Conservation (phyloP, 2,888 invertebrate species). For the Hypselothyrea guttata region DNA sequence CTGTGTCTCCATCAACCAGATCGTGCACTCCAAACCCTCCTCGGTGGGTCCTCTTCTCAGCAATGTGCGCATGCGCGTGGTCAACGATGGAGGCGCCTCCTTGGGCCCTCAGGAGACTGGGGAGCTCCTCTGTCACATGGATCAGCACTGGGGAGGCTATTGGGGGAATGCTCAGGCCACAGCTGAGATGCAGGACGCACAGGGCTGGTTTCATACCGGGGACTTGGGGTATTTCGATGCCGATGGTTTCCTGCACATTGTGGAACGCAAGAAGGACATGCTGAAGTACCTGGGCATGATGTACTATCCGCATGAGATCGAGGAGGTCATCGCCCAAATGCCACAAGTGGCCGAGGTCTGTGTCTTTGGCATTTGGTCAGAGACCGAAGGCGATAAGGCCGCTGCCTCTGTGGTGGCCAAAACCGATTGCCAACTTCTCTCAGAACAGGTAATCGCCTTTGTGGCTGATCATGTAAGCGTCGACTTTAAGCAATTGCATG, state of each 20-base stretch:
- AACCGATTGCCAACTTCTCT: conserved; percentile 50
- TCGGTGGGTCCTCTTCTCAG: conserved; percentile 66
- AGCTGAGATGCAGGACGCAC: conserved; percentile 63
- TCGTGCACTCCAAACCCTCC: conserved; percentile 41
- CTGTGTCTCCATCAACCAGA: conserved; percentile 39
- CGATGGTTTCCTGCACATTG: conserved; percentile 73
- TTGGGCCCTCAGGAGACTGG: conserved; percentile 67
- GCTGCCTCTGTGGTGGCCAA: conserved; percentile 76
- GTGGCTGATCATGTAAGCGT: conserved; percentile 42
- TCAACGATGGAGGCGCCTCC: conserved; percentile 53
- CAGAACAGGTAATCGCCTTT: conserved; percentile 40
- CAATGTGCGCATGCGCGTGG: conserved; percentile 59
- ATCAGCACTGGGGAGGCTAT: conserved; percentile 76
- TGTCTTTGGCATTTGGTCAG: conserved; percentile 78
- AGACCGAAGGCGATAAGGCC: conserved; percentile 76
- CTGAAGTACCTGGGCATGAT: conserved; percentile 76
- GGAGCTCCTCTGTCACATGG: conserved; percentile 64
- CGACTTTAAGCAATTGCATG: conserved; percentile 66
- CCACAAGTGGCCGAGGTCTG: conserved; percentile 74
- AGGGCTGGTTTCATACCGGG: conserved; percentile 80
- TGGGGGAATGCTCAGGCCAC: conserved; percentile 71
- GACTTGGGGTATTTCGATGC: conserved; percentile 81
- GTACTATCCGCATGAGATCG: conserved; percentile 79
- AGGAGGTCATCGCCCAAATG: conserved; percentile 73
- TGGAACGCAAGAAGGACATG: conserved; percentile 78